Percentiles rank a stretch among this genome's conserved stretches.
Conservation (phyloP, 2,113 vertebrate species). For the Platysteira castanea region DNA sequence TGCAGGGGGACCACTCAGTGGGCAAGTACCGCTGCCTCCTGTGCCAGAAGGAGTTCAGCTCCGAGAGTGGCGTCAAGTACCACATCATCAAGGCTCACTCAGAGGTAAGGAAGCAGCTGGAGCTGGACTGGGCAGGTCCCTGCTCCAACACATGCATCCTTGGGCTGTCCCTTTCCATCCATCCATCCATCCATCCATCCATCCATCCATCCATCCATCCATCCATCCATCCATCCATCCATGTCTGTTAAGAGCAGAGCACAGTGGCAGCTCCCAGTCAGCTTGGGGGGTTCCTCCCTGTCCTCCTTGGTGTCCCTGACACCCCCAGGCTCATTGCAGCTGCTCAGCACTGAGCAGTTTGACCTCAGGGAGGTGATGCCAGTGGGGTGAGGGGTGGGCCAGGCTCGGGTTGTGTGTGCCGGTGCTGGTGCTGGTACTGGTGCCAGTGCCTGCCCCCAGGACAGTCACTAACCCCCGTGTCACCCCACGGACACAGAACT, state of each 20-base stretch:
- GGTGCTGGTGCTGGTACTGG: neutral
- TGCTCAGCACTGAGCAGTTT: neutral
- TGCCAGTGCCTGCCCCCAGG: neutral
- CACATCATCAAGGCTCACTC: slow-evolving; percentile 97
- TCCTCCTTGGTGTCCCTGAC: neutral
- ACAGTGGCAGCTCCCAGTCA: neutral
- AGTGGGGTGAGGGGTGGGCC: neutral
- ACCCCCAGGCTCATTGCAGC: neutral
- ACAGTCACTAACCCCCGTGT: neutral
- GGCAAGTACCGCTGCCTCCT: slow-evolving; percentile 94
- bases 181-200: neutral
- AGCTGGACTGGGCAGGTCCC: neutral
- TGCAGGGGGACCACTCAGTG: slow-evolving; percentile 86
- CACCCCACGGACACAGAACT: slow-evolving; percentile 78
- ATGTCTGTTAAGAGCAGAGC: neutral
- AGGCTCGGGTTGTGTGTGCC: neutral
- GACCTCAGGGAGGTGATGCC: neutral
- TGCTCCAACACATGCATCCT: accelerated
- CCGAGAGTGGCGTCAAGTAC: slow-evolving; percentile 96
- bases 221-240: neutral
- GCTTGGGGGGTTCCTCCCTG: neutral
- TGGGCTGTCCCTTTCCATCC: neutral
- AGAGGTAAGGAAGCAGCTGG: slow-evolving; percentile 77
- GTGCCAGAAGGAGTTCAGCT: slow-evolving; percentile 97
- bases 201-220: neutral